Evolutionary conservation across 1,140 invertebrate species (phyloP).

Genomic region (Listronotus oregonensis): DNA sequence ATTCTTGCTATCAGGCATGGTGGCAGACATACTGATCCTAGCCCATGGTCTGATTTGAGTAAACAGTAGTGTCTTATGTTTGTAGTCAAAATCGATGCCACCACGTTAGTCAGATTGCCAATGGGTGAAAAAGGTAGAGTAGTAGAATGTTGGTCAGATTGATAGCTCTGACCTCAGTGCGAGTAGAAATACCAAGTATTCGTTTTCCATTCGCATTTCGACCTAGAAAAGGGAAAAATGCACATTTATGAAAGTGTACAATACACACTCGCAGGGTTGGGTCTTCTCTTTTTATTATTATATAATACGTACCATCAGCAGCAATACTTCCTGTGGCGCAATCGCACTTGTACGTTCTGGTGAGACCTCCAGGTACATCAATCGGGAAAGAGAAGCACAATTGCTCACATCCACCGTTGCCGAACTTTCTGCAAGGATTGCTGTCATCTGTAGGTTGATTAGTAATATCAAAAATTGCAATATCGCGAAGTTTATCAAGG

Average conservation of each 20-base stretch:
- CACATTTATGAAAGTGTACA: too few relatives aligned
- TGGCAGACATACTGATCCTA: constrained; percentile 78
- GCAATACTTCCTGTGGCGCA: constrained; percentile 85
- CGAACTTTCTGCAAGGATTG: constrained; percentile 76
- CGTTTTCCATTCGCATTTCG: constrained; percentile 81
- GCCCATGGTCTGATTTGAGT: constrained; percentile 92
- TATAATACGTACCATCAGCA: constrained; percentile 52
- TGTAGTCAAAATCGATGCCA: constrained; percentile 94
- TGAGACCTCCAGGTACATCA: constrained; percentile 50
- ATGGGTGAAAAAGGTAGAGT: constrained; percentile 85
- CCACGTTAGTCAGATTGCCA: constrained; percentile 92
- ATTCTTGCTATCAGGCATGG: constrained; percentile 64
- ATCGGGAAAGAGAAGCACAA: constrained; percentile 92
- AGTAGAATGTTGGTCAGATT: constrained; percentile 77
- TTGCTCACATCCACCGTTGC: constrained; percentile 88
- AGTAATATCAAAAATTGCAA: constrained; percentile 86
- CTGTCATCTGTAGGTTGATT: constrained; percentile 82
- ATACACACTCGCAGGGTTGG: too few relatives aligned
- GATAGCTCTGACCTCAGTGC: constrained; percentile 87
- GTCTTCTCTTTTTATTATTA: too few relatives aligned
- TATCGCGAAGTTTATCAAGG: constrained; percentile 81
- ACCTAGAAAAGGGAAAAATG: constrained; percentile 1
- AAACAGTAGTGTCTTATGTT: constrained; percentile 84
- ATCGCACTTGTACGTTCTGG: constrained; percentile 70
- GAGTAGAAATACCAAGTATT: constrained; percentile 91